These are phyloP conservation scores for Perccottus glenii DNA, from an alignment of 2,113 vertebrate genomes.

Conservation along the genomic window DNA sequence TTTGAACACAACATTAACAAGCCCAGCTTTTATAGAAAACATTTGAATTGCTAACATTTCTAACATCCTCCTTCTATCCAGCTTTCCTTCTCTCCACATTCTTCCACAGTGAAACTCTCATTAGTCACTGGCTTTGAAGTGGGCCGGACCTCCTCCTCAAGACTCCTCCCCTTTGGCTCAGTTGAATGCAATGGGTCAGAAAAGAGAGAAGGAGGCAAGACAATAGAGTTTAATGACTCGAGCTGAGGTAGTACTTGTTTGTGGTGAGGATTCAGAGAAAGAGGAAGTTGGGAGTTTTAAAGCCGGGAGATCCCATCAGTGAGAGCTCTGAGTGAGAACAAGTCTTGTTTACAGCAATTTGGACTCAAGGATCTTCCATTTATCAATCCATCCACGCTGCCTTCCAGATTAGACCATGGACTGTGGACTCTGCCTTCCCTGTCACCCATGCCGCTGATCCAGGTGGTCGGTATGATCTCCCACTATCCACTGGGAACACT, in stretches of 20 bases:
- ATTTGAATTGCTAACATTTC: slow-evolving; percentile 40
- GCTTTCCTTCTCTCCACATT: slow-evolving; percentile 43
- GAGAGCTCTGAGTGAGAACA: slow-evolving; percentile 7
- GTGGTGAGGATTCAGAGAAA: slow-evolving; percentile 1
- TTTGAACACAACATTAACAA: background rate
- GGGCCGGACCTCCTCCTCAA: slow-evolving; percentile 26
- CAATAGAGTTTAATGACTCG: slow-evolving; percentile 79
- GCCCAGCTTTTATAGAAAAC: slow-evolving; percentile 23
- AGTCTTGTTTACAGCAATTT: background rate
- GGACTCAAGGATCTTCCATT: background rate
- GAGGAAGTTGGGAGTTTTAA: slow-evolving; percentile 25
- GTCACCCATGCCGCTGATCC: slow-evolving; percentile 49
- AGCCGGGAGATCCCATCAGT: slow-evolving; percentile 25
- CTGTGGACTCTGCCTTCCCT: slow-evolving; percentile 20
- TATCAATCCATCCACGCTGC: slow-evolving; percentile 25
- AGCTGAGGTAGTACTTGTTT: slow-evolving; percentile 1
- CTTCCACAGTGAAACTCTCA: slow-evolving; percentile 36
- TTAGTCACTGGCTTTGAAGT: slow-evolving; percentile 20
- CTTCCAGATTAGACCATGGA: slow-evolving; percentile 58
- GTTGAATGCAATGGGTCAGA: slow-evolving; percentile 53
- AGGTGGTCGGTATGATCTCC: slow-evolving; percentile 72
- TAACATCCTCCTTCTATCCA: slow-evolving; percentile 50
- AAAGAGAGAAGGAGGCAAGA: slow-evolving; percentile 53
- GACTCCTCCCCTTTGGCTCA: slow-evolving; percentile 51
- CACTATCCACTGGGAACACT: slow-evolving; percentile 76